Conservation (phyloP, 2,888 invertebrate genomes). For the Chamaedrilus cognettii region DNA sequence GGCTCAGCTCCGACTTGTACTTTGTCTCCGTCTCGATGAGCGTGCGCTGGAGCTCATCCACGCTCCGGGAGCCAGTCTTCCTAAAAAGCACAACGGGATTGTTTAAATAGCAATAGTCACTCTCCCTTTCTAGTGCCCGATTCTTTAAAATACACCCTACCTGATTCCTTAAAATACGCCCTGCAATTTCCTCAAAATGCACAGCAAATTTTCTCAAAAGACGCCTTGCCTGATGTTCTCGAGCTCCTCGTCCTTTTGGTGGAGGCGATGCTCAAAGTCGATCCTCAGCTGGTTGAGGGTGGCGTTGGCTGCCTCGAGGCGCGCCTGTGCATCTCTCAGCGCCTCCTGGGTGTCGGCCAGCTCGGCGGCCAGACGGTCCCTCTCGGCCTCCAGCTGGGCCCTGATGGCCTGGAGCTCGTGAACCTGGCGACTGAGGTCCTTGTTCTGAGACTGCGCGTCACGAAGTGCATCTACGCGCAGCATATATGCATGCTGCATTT, state of each 20-base stretch:
- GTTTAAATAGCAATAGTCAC: no score
- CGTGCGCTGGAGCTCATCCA: conserved; percentile 59
- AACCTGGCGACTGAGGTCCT: conserved; percentile 88
- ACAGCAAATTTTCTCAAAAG: no score
- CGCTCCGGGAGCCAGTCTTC: conserved; percentile 57
- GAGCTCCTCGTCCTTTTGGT: conserved; percentile 98
- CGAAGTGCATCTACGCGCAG: conserved; percentile 93
- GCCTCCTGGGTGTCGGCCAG: conserved; percentile 96
- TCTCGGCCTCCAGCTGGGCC: conserved; percentile 98
- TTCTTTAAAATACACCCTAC: no score
- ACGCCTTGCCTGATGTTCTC: conserved; percentile 85
- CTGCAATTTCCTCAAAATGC: no score
- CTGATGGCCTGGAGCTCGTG: conserved; percentile 90
- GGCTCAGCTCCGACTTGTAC: conserved; percentile 58
- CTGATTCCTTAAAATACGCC: no score
- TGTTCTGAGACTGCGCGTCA: conserved; percentile 89
- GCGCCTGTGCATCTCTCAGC: conserved; percentile 93
- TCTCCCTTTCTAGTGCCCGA: no score
- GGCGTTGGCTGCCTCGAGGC: conserved; percentile 84
- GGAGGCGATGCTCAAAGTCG: conserved; percentile 95
- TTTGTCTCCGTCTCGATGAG: conserved; percentile 59
- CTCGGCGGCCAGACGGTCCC: conserved; percentile 96
- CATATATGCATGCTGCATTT: no score
- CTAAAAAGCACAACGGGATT: conserved; percentile 42
- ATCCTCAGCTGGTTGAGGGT: conserved; percentile 87